Base-by-base conservation (phyloP, 2,797 vertebrate genomes). In the Varecia variegata region DNA sequence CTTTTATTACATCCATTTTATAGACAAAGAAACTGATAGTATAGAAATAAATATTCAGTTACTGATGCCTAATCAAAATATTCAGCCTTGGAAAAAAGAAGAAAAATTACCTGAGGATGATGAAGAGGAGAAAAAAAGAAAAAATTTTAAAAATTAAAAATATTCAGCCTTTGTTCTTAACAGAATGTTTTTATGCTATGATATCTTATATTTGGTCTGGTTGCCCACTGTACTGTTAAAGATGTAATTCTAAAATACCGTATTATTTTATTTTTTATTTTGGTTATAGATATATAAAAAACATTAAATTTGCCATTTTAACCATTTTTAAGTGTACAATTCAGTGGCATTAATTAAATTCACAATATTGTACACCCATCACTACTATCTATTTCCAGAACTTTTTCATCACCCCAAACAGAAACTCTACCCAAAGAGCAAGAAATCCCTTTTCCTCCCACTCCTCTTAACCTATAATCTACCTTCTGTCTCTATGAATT, bases 241-340 rank as follows among this genome's bases (percentile, higher is more conserved):
- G 35, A 71, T 94, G 73, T 74, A 14, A 23, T 82, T 94, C 62
- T 77, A 35, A 96, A 88, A 27, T 86, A 71, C 14, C 80, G 1
- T 90, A 79, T 95, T 87, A 27, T 92, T 56, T 90, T 86, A 30
- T 68, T 54, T 94, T 86, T 74, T 45, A 79, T 56, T 89, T 40
- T 87, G 50, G 17, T 62, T 45, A 93, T 88, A 84, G 25, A 54
- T 43, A 67, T 68, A 27, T 62, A 71, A 30, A 4, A 43, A 35
- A n/a, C 43, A 74, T 47, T 18, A 56, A 86, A 85, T 93, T 85
- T 83, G 45, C 40, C 68, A 73, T 74, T 79, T 82, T 95, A 83
- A 50, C 9, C n/a, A 83, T n/a, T 95, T 89, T 93, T 92, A 89
- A 86, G 56, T 86, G 7, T 91, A n/a, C 60, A 93, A 7, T 89